phyloP scores from a whole-genome alignment of 2,113 vertebrate species.

The Loxodonta africana region DNA sequence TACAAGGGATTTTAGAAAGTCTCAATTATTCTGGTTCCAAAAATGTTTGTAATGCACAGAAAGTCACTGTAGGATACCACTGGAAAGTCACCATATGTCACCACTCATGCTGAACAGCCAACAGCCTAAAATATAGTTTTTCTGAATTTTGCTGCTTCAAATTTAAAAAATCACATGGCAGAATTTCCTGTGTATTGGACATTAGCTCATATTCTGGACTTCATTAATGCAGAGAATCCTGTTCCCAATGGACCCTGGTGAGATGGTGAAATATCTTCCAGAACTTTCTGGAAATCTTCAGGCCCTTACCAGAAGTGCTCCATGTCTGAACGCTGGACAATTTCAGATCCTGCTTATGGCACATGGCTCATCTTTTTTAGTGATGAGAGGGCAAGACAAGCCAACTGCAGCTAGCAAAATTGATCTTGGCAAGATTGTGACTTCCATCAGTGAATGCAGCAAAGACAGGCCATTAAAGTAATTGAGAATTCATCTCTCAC shows the following conservation, averaged over 20 bases:
- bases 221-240: not conserved
- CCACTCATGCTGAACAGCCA: not conserved
- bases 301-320: not conserved
- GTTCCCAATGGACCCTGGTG: not conserved
- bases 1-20: conserved; percentile 40
- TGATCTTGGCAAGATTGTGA: not conserved
- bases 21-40: not conserved
- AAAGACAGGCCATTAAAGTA: not conserved
- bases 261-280: not conserved
- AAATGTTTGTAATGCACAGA: not conserved
- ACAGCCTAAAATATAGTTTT: not conserved
- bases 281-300: conserved; percentile 52
- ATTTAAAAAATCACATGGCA: not conserved
- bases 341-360: not conserved
- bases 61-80: conserved; percentile 30
- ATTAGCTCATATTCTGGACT: not conserved
- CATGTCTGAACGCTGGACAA: not conserved
- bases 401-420: not conserved
- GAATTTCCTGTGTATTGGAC: not conserved
- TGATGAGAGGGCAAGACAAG: not conserved
- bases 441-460: not conserved
- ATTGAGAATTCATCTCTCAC: not conserved
- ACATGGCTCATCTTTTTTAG: not conserved
- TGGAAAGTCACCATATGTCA: not conserved
- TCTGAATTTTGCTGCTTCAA: conserved; percentile 14